Evolutionary conservation across 2,797 vertebrate species (phyloP).

Genomic region (Chiropotes sagulatus): DNA sequence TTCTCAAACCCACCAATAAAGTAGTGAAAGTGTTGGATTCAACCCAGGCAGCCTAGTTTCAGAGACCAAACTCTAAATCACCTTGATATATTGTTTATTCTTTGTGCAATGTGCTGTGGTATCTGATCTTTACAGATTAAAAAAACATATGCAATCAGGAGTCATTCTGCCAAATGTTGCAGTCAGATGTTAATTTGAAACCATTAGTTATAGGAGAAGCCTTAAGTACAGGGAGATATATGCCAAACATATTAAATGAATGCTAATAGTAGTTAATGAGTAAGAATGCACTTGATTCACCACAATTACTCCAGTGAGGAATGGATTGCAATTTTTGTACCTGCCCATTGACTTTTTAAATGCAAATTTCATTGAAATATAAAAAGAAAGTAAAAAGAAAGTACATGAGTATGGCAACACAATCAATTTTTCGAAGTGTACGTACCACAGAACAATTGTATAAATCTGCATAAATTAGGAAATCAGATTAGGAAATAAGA

Average conservation of each 20-base stretch:
- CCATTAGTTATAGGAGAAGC: not conserved
- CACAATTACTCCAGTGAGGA: conserved; percentile 10
- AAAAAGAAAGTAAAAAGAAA: not conserved
- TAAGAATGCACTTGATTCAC: not conserved
- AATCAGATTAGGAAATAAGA: not conserved
- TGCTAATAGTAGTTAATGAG: conserved; percentile 25
- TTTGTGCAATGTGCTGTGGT: not conserved
- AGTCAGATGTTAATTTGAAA: conserved; percentile 27
- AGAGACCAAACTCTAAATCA: not conserved
- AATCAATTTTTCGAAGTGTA: not conserved
- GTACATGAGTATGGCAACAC: not conserved
- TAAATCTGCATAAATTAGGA: too few relatives aligned
- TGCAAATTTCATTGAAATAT: not conserved
- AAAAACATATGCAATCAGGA: not conserved
- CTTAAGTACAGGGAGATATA: not conserved
- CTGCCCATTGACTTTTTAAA: conserved; percentile 1
- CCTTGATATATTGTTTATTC: not conserved
- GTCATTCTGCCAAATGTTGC: not conserved
- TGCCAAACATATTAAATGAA: not conserved
- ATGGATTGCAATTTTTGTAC: not conserved
- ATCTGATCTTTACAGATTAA: not conserved
- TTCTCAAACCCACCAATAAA: not conserved
- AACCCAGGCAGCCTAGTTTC: not conserved
- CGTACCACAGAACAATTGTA: too few relatives aligned
- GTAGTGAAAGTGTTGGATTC: not conserved